A percentile compares a stretch with the other conserved stretches of the same genome.
Evolutionary conservation across 2,888 invertebrate species (phyloP).

Genomic region (Melipona beecheii): DNA sequence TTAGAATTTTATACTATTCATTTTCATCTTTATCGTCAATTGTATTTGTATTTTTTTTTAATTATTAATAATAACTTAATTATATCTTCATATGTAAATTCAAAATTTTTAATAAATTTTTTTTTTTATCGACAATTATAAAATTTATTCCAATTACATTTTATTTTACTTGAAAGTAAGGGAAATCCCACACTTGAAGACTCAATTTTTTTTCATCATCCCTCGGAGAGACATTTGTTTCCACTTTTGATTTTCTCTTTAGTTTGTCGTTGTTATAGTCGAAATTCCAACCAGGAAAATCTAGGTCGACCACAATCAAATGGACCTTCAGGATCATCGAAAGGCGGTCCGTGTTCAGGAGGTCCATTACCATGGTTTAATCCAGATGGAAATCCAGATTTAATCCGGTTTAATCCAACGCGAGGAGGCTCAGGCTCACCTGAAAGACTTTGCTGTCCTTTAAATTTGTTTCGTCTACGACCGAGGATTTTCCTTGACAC

Average conservation of each 20-base stretch:
- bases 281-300: neutral
- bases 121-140: neutral
- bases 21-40: too few species aligned
- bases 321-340: conserved; percentile 6
- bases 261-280: neutral
- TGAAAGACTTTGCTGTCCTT: conserved; percentile 40
- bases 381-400: conserved; percentile 41
- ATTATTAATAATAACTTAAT: too few species aligned
- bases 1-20: too few species aligned
- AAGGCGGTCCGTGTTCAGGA: conserved; percentile 22
- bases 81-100: too few species aligned
- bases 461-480: conserved; percentile 20
- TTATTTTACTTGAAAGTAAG: neutral
- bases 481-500: neutral
- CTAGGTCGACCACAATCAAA: conserved; percentile 14
- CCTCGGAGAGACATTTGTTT: neutral
- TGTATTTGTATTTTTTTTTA: too few species aligned
- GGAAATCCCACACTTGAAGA: too few species aligned
- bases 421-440: conserved; percentile 42
- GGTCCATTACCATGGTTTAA: conserved; percentile 16
- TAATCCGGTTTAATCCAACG: neutral
- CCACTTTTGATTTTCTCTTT: neutral
- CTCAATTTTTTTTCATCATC: neutral
- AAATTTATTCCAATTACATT: too few species aligned
- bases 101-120: neutral